Conservation (phyloP, 2,888 invertebrate species). For the Melolontha melolontha region DNA sequence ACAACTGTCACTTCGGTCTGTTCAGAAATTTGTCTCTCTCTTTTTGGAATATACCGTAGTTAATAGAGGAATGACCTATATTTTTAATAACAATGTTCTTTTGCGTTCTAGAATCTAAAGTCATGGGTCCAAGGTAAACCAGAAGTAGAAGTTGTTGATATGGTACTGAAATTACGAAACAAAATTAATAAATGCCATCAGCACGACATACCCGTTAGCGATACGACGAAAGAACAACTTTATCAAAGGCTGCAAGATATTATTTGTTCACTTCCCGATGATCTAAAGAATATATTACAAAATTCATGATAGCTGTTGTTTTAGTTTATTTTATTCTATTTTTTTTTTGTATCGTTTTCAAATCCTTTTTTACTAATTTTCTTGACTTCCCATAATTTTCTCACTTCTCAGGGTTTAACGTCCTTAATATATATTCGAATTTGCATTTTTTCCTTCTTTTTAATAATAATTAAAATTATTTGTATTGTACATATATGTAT, state of each 20-base stretch:
- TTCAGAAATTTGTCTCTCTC: no score
- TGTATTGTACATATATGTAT: slow-evolving; percentile 28
- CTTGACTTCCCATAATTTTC: slow-evolving; percentile 27
- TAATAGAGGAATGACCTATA: no score
- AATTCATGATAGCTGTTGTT: slow-evolving; percentile 62
- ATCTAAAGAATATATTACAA: slow-evolving; percentile 84
- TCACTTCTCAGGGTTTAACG: slow-evolving; percentile 11
- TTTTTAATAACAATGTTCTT: background rate
- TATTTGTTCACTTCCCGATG: slow-evolving; percentile 86
- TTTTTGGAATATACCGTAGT: no score
- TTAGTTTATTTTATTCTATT: slow-evolving; percentile 37
- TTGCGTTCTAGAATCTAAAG: slow-evolving; percentile 81
- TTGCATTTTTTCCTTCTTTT: background rate
- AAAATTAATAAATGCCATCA: slow-evolving; percentile 78
- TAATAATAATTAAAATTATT: background rate
- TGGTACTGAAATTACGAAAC: slow-evolving; percentile 92
- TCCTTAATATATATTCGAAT: background rate
- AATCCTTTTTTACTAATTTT: background rate
- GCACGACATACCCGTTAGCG: slow-evolving; percentile 67
- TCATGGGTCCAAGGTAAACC: slow-evolving; percentile 92
- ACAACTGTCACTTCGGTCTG: no score
- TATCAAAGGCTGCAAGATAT: slow-evolving; percentile 82
- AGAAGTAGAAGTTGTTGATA: slow-evolving; percentile 98
- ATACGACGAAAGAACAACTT: slow-evolving; percentile 75
- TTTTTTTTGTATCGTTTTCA: slow-evolving; percentile 1